Conservation (phyloP, 2,888 invertebrate species). For the Hartigia nigra region DNA sequence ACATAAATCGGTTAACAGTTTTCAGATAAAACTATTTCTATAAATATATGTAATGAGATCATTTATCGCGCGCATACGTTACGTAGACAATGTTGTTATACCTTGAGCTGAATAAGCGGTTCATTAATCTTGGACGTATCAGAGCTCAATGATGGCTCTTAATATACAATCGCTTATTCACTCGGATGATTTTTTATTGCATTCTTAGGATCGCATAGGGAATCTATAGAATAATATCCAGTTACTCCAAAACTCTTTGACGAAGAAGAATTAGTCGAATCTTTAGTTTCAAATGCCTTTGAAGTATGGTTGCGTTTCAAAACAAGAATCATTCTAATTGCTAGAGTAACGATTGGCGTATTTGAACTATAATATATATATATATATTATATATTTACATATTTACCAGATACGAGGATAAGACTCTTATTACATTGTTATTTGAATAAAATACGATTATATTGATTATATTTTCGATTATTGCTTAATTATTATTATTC, state of each 20-base stretch:
- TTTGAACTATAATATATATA: slow-evolving; percentile 24
- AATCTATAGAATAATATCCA: background rate
- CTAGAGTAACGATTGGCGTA: background rate
- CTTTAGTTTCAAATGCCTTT: background rate
- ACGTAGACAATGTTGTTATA: background rate
- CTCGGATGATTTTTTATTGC: background rate
- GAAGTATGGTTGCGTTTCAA: background rate
- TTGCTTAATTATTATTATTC: background rate
- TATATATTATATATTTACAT: slow-evolving; percentile 38
- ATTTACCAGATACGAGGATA: slow-evolving; percentile 40
- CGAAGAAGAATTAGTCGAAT: background rate
- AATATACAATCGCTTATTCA: background rate
- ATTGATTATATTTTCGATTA: slow-evolving; percentile 36
- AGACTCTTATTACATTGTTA: slow-evolving; percentile 53
- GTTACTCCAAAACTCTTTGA: background rate
- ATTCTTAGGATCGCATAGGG: background rate
- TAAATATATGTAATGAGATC: background rate
- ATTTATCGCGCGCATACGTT: background rate
- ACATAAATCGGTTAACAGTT: background rate
- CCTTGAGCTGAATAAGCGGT: background rate
- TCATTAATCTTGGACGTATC: background rate
- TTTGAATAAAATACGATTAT: slow-evolving; percentile 52
- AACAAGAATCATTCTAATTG: background rate
- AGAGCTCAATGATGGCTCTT: background rate
- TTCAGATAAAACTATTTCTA: background rate